Base-by-base conservation (phyloP, 1,140 invertebrate genomes). In the Antheraea pernyi region DNA sequence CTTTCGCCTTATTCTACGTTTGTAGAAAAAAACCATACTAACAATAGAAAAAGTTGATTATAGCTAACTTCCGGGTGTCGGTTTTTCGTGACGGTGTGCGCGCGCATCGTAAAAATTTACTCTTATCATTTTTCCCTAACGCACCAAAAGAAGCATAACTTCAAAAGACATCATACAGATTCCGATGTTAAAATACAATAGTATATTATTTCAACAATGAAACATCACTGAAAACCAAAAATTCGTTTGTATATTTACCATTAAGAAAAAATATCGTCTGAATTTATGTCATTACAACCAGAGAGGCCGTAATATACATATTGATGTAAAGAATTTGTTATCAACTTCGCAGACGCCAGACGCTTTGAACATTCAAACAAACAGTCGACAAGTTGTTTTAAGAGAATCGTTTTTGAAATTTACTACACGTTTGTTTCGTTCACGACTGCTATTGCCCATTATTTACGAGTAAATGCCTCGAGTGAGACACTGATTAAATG, bases 381-480 rank as follows among this genome's bases (percentile, higher is more conserved):
- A 73, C 68, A 63, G 62, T 67, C 67, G 71, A 69, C 67, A 69
- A 73, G 46, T 61, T 71, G 67, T 65, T 72, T 70, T 69, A 73
- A 67, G 58, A n/a, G 67, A 42, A 69, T 59, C 72, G 60, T 67
- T 69, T 46, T 60, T 6, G 60, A 60, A 67, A 70, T 69, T 73
- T 69, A 69, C 65, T 42, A 73, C 18, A 10, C 72, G 60, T 60
- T 64, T 67, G 60, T 70, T 67, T 58, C 68, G 13, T 58, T 10
- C 59, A 36, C 7, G 59, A 67, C 68, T 63, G 59, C 46, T 70
- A 70, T 67, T 64, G 53, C 36, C 65, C 72, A 70, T 73, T 66
- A 63, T 30, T 73, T 73, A 64, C 30, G 10, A 64, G 10, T 42
- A 64, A 64, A 53, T 53, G 46, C 46, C 37, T 53, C 11, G 64